Percentiles rank a stretch among this genome's conserved stretches.
phyloP scores from a whole-genome alignment of 2,888 invertebrate genomes.

The Hyposoter didymator region DNA sequence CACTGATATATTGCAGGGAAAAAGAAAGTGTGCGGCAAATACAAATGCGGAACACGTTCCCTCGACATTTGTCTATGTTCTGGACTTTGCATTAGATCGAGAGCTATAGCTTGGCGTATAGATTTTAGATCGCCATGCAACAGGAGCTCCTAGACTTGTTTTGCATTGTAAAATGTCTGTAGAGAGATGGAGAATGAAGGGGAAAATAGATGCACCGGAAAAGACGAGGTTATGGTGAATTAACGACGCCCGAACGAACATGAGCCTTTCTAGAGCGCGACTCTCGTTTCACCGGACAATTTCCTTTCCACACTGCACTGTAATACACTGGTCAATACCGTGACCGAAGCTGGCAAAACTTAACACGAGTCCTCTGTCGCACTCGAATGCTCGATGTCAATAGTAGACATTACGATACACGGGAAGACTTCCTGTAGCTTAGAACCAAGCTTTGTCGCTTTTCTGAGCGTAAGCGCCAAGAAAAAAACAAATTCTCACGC shows the following conservation, averaged over 20 bases:
- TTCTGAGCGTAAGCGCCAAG: neutral
- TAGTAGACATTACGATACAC: constrained; percentile 5
- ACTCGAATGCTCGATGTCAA: constrained; percentile 38
- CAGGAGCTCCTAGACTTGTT: neutral
- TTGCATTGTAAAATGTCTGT: constrained; percentile 18
- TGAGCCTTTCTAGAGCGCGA: constrained; percentile 67
- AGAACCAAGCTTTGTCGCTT: neutral
- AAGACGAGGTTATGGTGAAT: constrained; percentile 64
- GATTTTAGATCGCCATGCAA: constrained; percentile 30
- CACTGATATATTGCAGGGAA: neutral
- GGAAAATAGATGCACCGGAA: constrained; percentile 62
- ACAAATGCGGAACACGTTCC: constrained; percentile 36
- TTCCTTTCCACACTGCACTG: constrained; percentile 53
- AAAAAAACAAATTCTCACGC: neutral
- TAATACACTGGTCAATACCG: constrained; percentile 18
- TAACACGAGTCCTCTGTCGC: constrained; percentile 19
- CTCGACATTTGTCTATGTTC: neutral
- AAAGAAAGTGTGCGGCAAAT: constrained; percentile 44
- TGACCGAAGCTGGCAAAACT: constrained; percentile 22
- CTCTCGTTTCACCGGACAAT: constrained; percentile 67
- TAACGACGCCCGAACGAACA: constrained; percentile 63
- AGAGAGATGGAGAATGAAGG: neutral
- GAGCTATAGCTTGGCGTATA: neutral
- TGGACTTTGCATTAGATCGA: constrained; percentile 35
- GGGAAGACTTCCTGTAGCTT: neutral